A percentile compares a stretch with the other conserved stretches of the same genome.
Evolutionary conservation across 2,113 vertebrate species (phyloP).

Genomic region (Chaetops frenatus): DNA sequence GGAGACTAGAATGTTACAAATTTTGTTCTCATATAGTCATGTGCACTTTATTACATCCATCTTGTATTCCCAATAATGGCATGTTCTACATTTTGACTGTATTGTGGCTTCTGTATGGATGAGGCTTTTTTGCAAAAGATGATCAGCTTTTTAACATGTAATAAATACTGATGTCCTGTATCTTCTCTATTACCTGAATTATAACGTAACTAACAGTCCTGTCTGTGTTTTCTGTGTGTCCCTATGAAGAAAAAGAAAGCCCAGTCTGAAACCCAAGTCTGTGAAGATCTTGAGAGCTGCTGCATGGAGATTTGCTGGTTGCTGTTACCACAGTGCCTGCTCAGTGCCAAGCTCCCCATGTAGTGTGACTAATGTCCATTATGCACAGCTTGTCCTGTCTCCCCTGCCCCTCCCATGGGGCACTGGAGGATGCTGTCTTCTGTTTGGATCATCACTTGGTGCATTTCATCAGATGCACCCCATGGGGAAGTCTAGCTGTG

Average conservation of each 20-base stretch:
- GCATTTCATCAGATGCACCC: neutral
- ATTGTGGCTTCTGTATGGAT: neutral
- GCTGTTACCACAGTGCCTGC: neutral
- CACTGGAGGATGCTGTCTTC: neutral
- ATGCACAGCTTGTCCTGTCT: neutral
- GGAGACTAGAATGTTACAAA: neutral
- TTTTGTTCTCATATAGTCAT: neutral
- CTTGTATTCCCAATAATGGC: neutral
- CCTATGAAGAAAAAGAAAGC: neutral
- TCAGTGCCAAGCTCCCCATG: neutral
- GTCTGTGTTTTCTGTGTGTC: neutral
- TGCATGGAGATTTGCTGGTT: neutral
- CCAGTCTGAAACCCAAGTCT: accelerated
- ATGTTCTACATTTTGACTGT: neutral
- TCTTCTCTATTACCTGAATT: neutral
- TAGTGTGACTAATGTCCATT: neutral
- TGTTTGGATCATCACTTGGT: neutral
- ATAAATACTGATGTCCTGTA: neutral
- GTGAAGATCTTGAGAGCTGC: neutral
- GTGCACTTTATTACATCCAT: neutral
- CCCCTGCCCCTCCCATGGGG: neutral
- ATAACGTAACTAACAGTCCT: neutral
- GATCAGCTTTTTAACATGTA: neutral
- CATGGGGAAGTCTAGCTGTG: neutral
- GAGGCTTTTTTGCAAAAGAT: neutral